A percentile compares a stretch with the other conserved stretches of the same genome.
Conservation (phyloP, 2,888 invertebrate genomes). For the Zhuqinia jingwanae region DNA sequence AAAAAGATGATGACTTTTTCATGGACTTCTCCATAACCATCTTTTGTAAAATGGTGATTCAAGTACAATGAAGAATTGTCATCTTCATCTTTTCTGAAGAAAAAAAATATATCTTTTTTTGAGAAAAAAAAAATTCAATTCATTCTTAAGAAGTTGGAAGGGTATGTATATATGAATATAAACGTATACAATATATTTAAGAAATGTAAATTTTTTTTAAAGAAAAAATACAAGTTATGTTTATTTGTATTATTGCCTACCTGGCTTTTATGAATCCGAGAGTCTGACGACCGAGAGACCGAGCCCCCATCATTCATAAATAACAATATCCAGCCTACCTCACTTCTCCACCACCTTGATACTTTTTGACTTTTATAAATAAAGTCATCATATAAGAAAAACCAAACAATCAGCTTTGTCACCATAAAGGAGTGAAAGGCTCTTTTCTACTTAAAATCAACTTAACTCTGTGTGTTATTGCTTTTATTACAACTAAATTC, state of each 20-base stretch:
- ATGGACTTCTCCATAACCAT: constrained; percentile 61
- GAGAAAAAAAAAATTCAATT: not conserved
- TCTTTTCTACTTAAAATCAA: constrained; percentile 50
- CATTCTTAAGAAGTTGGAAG: constrained; percentile 14
- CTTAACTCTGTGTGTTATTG: constrained; percentile 58
- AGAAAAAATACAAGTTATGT: too few relatives aligned
- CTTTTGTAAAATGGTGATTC: not conserved
- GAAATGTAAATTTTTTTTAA: constrained; percentile 27
- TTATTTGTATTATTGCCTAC: too few relatives aligned
- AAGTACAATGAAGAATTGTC: not conserved
- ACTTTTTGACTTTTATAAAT: constrained; percentile 36
- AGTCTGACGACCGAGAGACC: too few relatives aligned
- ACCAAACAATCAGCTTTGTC: constrained; percentile 37
- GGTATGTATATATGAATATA: not conserved
- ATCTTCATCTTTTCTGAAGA: constrained; percentile 2
- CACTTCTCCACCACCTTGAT: constrained; percentile 40
- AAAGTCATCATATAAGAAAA: constrained; percentile 64
- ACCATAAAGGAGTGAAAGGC: constrained; percentile 44
- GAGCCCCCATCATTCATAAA: not conserved
- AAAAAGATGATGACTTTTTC: constrained; percentile 77
- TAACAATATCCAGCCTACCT: constrained; percentile 27
- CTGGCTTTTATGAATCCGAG: too few relatives aligned
- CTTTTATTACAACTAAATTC: constrained; percentile 46
- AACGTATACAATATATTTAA: not conserved
- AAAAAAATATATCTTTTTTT: too few relatives aligned